Evolutionary conservation across 2,888 invertebrate genomes (phyloP).

Genomic region (Eubasilissa splendida): DNA sequence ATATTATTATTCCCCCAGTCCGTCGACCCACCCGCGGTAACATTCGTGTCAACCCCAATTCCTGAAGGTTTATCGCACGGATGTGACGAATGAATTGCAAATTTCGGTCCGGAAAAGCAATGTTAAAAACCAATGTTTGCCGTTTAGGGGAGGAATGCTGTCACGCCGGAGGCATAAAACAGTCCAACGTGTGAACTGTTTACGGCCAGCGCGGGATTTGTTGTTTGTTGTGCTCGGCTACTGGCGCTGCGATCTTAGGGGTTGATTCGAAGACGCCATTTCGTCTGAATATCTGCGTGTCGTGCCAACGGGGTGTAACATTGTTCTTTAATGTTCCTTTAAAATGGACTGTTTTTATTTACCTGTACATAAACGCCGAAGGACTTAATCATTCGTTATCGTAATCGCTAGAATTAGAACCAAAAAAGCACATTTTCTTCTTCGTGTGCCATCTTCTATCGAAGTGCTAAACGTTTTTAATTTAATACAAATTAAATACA

Average conservation of each 20-base stretch:
- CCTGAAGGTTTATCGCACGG: not conserved
- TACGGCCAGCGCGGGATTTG: not conserved
- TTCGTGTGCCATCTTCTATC: too few relatives aligned
- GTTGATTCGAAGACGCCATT: not conserved
- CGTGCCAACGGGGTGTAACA: not conserved
- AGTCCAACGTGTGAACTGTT: not conserved
- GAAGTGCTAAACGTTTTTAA: too few relatives aligned
- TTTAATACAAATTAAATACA: too few relatives aligned
- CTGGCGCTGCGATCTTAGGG: not conserved
- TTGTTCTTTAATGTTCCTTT: too few relatives aligned
- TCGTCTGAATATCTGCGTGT: not conserved
- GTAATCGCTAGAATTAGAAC: too few relatives aligned
- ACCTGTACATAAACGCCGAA: too few relatives aligned
- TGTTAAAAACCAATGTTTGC: not conserved
- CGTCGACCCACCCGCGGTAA: not conserved
- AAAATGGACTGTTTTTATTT: too few relatives aligned
- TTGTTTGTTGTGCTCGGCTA: not conserved
- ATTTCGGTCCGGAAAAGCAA: slow-evolving; percentile 4
- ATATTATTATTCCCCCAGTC: not conserved
- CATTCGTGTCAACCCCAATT: slow-evolving; percentile 10
- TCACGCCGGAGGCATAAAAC: not conserved
- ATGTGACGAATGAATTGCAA: slow-evolving; percentile 9
- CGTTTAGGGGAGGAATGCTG: not conserved
- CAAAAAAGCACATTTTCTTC: too few relatives aligned
- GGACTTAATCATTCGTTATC: too few relatives aligned